Conservation (phyloP, 64 coral and sea anemone species). For the Pocillopora verrucosa region DNA sequence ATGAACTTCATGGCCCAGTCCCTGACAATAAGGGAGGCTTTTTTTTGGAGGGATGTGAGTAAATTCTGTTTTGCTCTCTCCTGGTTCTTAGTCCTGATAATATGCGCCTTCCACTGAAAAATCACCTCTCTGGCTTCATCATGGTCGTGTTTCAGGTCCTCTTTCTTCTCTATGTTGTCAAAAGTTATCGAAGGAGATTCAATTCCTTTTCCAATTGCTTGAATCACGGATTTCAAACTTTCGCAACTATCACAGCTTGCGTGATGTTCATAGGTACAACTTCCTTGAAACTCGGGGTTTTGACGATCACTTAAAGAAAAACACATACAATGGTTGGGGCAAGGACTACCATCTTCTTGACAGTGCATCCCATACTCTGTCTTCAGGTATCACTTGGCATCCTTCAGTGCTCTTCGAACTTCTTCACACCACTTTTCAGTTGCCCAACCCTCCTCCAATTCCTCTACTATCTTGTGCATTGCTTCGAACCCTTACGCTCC, state of each 20-base stretch:
- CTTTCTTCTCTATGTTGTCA: background rate
- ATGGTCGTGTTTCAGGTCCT: background rate
- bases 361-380: constrained; percentile 27
- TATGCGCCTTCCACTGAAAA: constrained; percentile 23
- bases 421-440: too few relatives aligned
- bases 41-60: background rate
- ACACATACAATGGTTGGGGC: background rate
- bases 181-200: background rate
- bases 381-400: constrained; percentile 24
- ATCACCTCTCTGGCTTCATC: background rate
- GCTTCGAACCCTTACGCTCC: too few relatives aligned
- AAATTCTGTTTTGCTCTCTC: background rate
- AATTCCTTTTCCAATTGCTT: background rate
- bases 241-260: background rate
- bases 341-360: constrained; percentile 1
- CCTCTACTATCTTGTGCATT: too few relatives aligned
- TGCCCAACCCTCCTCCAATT: too few relatives aligned
- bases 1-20: too few relatives aligned
- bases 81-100: constrained; percentile 11
- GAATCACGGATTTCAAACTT: background rate
- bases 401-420: constrained; percentile 8
- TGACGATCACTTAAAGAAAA: constrained; percentile 23
- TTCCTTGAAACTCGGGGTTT: background rate
- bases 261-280: constrained; percentile 11
- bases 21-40: background rate